A percentile compares a stretch with the other conserved stretches of the same genome.
Conservation (phyloP, 1,140 invertebrate species). For the Drosophila varians region DNA sequence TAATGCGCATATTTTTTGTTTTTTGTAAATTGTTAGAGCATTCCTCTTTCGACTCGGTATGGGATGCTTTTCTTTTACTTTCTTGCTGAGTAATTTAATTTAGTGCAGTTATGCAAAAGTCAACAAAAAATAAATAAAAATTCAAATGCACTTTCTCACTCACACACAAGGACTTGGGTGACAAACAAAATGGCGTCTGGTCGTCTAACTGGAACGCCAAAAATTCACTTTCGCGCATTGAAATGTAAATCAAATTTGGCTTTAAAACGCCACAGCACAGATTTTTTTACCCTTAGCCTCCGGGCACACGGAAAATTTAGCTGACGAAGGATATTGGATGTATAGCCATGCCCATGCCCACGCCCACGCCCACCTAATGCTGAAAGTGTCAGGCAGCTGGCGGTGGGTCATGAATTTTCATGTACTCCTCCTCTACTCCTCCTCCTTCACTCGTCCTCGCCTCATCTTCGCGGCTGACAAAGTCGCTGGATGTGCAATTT, state of each 20-base stretch:
- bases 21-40: constrained; percentile 24
- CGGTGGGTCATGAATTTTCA: constrained; percentile 75
- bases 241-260: constrained; percentile 77
- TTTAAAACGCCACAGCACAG: constrained; percentile 67
- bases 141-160: constrained; percentile 48
- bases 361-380: constrained; percentile 38
- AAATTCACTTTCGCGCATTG: constrained; percentile 72
- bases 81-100: constrained; percentile 69
- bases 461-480: constrained; percentile 49
- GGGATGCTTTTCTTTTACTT: constrained; percentile 18
- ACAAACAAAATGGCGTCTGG: constrained; percentile 57
- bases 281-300: constrained; percentile 42
- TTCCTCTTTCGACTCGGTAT: neutral
- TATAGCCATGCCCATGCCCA: constrained; percentile 2
- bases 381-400: constrained; percentile 60
- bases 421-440: constrained; percentile 46
- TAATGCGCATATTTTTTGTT: no score
- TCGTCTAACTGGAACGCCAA: constrained; percentile 56
- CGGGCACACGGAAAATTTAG: constrained; percentile 46
- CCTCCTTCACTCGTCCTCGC: neutral
- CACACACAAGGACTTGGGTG: constrained; percentile 11
- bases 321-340: constrained; percentile 32
- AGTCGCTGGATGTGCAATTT: constrained; percentile 77
- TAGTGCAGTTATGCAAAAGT: constrained; percentile 70
- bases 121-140: constrained; percentile 70